phyloP scores from a whole-genome alignment of 2,888 invertebrate genomes.

The Chesias legatella region DNA sequence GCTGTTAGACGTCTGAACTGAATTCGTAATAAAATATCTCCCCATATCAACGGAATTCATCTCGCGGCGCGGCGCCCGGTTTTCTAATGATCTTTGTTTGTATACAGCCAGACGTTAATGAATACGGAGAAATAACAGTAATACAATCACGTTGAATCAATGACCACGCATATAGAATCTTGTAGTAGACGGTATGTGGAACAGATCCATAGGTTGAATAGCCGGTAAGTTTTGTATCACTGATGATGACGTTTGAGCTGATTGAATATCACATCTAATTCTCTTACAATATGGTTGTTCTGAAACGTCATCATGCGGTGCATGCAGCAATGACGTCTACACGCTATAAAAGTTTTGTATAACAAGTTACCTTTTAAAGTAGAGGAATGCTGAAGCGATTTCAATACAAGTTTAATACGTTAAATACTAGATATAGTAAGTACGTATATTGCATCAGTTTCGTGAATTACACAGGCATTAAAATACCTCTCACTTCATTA shows the following conservation, averaged over 20 bases:
- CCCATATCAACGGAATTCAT: no score
- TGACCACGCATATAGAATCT: constrained; percentile 14
- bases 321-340: no score
- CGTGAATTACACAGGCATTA: constrained; percentile 35
- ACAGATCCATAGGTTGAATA: constrained; percentile 25
- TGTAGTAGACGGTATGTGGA: constrained; percentile 18
- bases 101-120: constrained; percentile 14
- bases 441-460: constrained; percentile 56
- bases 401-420: constrained; percentile 47
- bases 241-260: no score
- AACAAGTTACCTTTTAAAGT: constrained; percentile 47
- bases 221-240: no score
- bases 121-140: constrained; percentile 18
- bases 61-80: no score
- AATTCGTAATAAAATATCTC: no score
- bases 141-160: constrained; percentile 16
- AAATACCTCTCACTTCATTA: constrained; percentile 57
- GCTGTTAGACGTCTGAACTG: no score
- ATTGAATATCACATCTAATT: no score
- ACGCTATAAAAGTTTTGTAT: constrained; percentile 35
- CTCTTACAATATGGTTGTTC: no score
- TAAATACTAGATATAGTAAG: constrained; percentile 42
- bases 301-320: no score
- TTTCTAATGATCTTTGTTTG: constrained; percentile 15
- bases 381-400: constrained; percentile 53